Evolutionary conservation across 2,888 invertebrate species (phyloP).

Genomic region (Lasioglossum morio): DNA sequence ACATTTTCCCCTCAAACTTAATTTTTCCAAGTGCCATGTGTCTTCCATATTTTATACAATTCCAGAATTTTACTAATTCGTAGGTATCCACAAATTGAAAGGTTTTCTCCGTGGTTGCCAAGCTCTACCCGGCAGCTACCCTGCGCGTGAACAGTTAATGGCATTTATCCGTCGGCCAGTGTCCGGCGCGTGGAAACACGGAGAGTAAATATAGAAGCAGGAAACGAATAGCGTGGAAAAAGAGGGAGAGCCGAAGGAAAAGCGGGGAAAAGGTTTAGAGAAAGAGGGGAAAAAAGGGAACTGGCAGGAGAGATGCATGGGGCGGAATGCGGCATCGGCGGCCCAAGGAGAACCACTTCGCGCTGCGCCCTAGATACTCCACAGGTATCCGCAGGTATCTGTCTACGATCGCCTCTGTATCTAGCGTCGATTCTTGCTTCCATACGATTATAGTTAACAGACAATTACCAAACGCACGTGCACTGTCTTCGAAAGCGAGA

Average conservation of each 20-base stretch:
- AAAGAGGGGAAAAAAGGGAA: constrained; percentile 48
- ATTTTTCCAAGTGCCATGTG: not conserved
- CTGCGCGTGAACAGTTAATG: not conserved
- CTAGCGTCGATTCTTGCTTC: constrained; percentile 22
- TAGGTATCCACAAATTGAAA: not conserved
- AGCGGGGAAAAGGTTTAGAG: constrained; percentile 48
- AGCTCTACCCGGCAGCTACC: not conserved
- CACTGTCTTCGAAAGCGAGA: not conserved
- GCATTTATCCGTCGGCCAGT: not conserved
- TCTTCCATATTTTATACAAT: too few relatives aligned
- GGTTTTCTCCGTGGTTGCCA: not conserved
- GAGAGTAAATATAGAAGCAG: not conserved
- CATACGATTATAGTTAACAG: constrained; percentile 28
- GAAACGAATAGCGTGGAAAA: constrained; percentile 10
- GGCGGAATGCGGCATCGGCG: constrained; percentile 80
- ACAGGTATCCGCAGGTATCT: constrained; percentile 56
- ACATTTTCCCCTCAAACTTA: too few relatives aligned
- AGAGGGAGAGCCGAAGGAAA: constrained; percentile 33
- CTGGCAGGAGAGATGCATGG: constrained; percentile 75
- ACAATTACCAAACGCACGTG: constrained; percentile 36
- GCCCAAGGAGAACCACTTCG: constrained; percentile 82
- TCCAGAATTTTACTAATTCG: too few relatives aligned
- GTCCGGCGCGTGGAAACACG: not conserved
- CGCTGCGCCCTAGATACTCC: constrained; percentile 79
- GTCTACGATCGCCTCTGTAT: constrained; percentile 27